Conservation (phyloP, 1,140 invertebrate genomes). For the Trypoxylus dichotomus region DNA sequence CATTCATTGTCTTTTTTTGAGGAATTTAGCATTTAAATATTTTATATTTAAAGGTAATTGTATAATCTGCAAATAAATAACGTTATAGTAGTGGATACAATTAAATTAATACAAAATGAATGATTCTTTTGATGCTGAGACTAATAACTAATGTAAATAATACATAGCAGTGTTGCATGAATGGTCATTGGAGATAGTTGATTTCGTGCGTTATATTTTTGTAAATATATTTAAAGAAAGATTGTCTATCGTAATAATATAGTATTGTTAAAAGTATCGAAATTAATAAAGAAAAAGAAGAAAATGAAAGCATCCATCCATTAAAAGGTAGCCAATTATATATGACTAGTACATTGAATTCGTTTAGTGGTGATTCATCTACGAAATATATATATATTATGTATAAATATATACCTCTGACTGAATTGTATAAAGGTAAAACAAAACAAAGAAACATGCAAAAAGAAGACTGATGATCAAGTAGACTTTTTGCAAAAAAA, state of each 20-base stretch:
- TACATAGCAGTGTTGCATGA: too few species aligned
- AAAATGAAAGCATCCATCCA: slow-evolving; percentile 7
- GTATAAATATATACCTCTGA: background rate
- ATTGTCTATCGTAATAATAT: background rate
- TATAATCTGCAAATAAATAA: background rate
- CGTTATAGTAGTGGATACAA: background rate
- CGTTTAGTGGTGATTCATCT: background rate
- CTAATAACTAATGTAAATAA: too few species aligned
- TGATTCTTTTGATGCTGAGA: background rate
- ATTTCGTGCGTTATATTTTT: background rate
- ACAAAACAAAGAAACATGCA: slow-evolving; percentile 25
- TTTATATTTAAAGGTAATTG: background rate
- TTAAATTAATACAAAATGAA: background rate
- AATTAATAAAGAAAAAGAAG: background rate
- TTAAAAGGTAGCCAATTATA: slow-evolving; percentile 22
- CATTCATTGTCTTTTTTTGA: background rate
- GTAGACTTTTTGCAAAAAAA: slow-evolving; percentile 30
- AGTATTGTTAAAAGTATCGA: background rate
- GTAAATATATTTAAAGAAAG: background rate
- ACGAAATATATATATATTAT: slow-evolving; percentile 2
- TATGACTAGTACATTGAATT: background rate
- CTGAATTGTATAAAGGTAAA: slow-evolving; percentile 26
- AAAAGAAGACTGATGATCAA: slow-evolving; percentile 30
- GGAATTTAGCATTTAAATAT: background rate
- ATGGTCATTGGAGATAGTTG: background rate